These are phyloP conservation scores for Drosophila conformis DNA, from an alignment of 2,888 invertebrate genomes.

Conservation along the genomic window DNA sequence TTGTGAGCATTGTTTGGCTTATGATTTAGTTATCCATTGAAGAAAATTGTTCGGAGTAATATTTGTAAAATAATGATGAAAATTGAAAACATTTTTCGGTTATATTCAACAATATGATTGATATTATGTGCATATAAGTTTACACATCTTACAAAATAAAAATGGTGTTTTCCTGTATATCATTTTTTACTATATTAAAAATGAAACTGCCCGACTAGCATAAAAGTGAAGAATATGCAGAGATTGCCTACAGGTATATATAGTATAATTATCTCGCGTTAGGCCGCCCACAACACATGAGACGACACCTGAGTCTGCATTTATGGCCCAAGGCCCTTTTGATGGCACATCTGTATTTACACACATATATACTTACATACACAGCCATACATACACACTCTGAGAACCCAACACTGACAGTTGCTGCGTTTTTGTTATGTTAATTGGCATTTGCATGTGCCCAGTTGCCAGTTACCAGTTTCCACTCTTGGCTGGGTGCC, in stretches of 20 bases:
- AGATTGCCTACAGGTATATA: conserved; percentile 27
- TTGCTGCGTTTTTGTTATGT: conserved; percentile 71
- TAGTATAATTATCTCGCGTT: conserved; percentile 54
- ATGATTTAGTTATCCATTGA: background rate
- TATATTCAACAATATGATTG: background rate
- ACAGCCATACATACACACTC: conserved; percentile 1
- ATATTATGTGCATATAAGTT: background rate
- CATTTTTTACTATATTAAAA: background rate
- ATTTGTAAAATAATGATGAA: background rate
- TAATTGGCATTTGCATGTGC: conserved; percentile 73
- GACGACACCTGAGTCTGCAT: conserved; percentile 78
- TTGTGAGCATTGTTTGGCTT: background rate
- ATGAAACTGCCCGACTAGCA: background rate
- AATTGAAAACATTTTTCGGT: background rate
- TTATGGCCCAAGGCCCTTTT: conserved; percentile 52
- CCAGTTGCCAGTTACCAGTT: conserved; percentile 22
- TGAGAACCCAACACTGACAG: conserved; percentile 32
- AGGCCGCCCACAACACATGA: conserved; percentile 61
- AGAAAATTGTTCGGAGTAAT: background rate
- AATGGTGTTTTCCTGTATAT: background rate
- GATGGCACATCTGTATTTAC: conserved; percentile 31
- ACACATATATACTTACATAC: background rate
- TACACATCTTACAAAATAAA: background rate
- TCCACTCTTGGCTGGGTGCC: conserved; percentile 10
- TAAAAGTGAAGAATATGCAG: conserved; percentile 11